Evolutionary conservation across 2,113 vertebrate genomes (phyloP).

Genomic region (Nyctereutes procyonoides): DNA sequence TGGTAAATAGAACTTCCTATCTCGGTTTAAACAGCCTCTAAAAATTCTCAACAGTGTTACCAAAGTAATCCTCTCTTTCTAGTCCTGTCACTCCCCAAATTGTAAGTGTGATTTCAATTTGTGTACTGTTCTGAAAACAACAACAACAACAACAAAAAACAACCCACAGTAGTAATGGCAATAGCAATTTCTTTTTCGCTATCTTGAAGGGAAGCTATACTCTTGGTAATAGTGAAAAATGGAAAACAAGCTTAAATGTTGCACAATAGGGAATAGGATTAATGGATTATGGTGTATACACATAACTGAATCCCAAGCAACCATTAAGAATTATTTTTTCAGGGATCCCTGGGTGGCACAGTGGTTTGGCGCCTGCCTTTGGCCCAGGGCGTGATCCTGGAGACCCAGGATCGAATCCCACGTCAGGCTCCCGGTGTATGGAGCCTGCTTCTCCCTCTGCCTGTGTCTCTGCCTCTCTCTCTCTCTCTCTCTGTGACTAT

Average conservation of each 20-base stretch:
- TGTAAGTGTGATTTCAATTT: neutral
- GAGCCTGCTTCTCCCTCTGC: no score
- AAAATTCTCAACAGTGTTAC: neutral
- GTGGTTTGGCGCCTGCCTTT: no score
- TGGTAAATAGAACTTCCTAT: neutral
- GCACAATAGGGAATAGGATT: neutral
- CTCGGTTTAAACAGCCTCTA: neutral
- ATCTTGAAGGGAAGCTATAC: slow-evolving; percentile 4
- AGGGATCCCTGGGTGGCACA: no score
- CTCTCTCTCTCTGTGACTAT: no score
- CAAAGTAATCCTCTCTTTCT: neutral
- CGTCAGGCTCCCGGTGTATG: no score
- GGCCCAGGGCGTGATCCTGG: no score
- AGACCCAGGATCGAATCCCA: no score
- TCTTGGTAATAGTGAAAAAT: slow-evolving; percentile 18
- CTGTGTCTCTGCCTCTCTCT: no score
- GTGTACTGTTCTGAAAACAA: neutral
- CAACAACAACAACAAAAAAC: neutral
- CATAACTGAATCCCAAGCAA: neutral
- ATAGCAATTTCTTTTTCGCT: neutral
- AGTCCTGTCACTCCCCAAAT: neutral
- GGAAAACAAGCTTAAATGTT: slow-evolving; percentile 6
- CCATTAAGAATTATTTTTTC: slow-evolving; percentile 22
- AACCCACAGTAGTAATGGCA: neutral
- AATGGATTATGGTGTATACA: neutral